phyloP scores from a whole-genome alignment of 2,113 vertebrate species.

The Siniperca knerii region DNA sequence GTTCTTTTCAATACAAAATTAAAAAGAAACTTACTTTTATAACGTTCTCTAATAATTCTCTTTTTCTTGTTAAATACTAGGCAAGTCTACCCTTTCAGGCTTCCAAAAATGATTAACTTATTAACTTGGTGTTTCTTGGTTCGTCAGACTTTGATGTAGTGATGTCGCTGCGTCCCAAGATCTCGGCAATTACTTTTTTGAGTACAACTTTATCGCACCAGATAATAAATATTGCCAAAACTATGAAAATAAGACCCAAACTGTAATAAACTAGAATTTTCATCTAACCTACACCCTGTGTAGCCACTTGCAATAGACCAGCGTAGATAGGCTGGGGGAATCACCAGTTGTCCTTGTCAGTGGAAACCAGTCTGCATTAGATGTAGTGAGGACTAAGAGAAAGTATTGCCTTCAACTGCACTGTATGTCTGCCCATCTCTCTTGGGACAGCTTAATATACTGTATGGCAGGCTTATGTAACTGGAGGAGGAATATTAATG shows the following conservation, averaged over 20 bases:
- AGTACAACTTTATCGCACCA: not conserved
- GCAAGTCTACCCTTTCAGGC: not conserved
- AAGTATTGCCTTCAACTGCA: slow-evolving; percentile 30
- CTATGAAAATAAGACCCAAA: not conserved
- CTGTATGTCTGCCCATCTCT: slow-evolving; percentile 50
- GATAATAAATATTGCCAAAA: not conserved
- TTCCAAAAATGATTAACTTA: not conserved
- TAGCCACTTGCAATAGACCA: not conserved
- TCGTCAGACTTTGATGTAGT: not conserved
- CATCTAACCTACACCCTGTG: not conserved
- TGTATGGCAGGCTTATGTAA: slow-evolving; percentile 74
- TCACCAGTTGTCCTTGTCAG: slow-evolving; percentile 1
- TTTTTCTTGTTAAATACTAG: not conserved
- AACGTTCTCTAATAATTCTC: no score
- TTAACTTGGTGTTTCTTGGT: not conserved
- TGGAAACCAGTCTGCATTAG: slow-evolving; percentile 25
- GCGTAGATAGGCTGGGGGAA: not conserved
- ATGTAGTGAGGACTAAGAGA: slow-evolving; percentile 18
- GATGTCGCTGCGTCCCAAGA: not conserved
- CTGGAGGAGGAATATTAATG: slow-evolving; percentile 76
- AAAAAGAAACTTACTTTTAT: no score
- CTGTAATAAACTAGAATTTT: not conserved
- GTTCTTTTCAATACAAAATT: not conserved
- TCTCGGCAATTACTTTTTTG: not conserved
- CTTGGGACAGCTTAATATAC: slow-evolving; percentile 61